Percentiles rank a stretch among this genome's conserved stretches.
Evolutionary conservation across 2,113 vertebrate genomes (phyloP).

Genomic region (Monopterus albus): DNA sequence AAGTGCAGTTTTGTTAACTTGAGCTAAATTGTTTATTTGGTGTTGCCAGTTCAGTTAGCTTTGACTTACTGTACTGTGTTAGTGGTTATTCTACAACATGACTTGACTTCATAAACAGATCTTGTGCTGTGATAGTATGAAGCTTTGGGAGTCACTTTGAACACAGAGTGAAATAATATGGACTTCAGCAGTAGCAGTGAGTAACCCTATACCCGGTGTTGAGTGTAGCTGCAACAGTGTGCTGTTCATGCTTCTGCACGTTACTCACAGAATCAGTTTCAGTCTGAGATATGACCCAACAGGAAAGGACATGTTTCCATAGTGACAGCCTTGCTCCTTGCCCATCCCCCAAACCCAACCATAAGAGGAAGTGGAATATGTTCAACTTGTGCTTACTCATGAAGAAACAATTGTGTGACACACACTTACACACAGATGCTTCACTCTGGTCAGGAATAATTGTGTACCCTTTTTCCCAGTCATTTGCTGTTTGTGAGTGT

Average conservation of each 20-base stretch:
- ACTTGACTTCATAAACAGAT: background rate
- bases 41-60: slow-evolving; percentile 4
- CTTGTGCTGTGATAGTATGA: background rate
- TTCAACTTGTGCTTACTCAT: slow-evolving; percentile 63
- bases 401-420: slow-evolving; percentile 38
- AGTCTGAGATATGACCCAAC: slow-evolving; percentile 54
- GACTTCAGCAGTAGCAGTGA: slow-evolving; percentile 4
- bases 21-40: background rate
- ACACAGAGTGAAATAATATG: background rate
- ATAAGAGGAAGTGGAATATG: slow-evolving; percentile 59
- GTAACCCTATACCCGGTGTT: slow-evolving; percentile 34
- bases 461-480: background rate
- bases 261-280: slow-evolving; percentile 61
- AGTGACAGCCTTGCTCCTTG: slow-evolving; percentile 47
- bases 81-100: background rate
- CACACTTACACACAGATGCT: slow-evolving; percentile 28
- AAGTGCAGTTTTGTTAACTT: slow-evolving; percentile 26
- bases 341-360: slow-evolving; percentile 17
- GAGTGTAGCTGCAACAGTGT: slow-evolving; percentile 33
- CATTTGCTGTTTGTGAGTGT: slow-evolving; percentile 3
- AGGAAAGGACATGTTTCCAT: slow-evolving; percentile 69
- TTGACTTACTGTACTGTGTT: background rate
- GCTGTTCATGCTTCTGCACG: slow-evolving; percentile 34
- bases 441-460: background rate
- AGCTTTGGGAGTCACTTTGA: slow-evolving; percentile 33